Base-by-base conservation (phyloP, 2,113 vertebrate genomes). In the Podarcis cretensis region DNA sequence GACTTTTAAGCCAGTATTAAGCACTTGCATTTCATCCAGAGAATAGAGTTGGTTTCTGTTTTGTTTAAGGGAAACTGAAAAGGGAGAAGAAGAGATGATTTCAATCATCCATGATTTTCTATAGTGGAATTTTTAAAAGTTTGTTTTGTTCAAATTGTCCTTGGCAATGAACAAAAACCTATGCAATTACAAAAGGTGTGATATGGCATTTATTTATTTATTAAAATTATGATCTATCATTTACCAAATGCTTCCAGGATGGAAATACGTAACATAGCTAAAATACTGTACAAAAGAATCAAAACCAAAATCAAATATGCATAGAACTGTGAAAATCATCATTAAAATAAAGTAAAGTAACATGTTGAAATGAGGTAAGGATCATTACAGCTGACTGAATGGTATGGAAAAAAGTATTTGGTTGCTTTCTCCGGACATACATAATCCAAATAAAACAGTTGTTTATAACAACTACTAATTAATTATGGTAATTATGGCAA, bases 1-100 rank as follows among this genome's bases (percentile, higher is more conserved):
- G 79, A n/a, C 69, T 48, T 83, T 75, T 75, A 65, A 65, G 84
- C 57, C 59, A 32, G 25, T 83, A 82, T 76, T 88, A 75, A 83
- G 54, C 59, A 65, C 83, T 82, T 88, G 75, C 5, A 65, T 65
- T 43, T 82, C 54, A 63, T 82, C 21, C 20, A 76, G 40, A 48
- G 18, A 66, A 78, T 66, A 76, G 79, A 1, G 69, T 40, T 37
- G 10, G 9, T n/a, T 40, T 82, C 48, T 57, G 27, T 27, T 63
- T 27, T 4, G 48, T 65, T 69, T 30, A 35, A 63, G 32, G 32
- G 59, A 16, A 76, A 40, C 25, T 40, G 25, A 86, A 43, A 48
- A 35, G 8, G 54, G 35, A 40, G 6, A 88, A 82, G 35, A 81
- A 65, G 35, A 63, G 20, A 43, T 73, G 6, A 48, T 87, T 87